A percentile compares a stretch with the other conserved stretches of the same genome.
These are phyloP conservation scores for Drosophila aldrichi DNA, from an alignment of 2,888 invertebrate genomes.

Conservation along the genomic window DNA sequence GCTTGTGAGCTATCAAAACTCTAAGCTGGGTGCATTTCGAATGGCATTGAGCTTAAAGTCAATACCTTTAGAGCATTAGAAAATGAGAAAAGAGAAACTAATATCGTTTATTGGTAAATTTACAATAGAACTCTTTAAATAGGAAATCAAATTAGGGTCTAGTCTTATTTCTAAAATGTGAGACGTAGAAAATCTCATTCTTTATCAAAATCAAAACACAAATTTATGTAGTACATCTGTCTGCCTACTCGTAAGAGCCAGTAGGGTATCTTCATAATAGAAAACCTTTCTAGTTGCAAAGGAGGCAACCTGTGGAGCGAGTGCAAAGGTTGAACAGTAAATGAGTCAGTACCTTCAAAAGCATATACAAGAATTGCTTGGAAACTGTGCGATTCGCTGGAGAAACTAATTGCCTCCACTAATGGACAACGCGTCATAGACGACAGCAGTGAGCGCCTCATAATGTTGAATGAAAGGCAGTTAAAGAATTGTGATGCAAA, in stretches of 20 bases:
- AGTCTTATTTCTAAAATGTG: too few species aligned
- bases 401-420: constrained; percentile 32
- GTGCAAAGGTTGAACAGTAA: background rate
- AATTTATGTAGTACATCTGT: too few species aligned
- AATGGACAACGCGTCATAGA: constrained; percentile 7
- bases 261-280: background rate
- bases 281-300: background rate
- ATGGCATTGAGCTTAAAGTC: background rate
- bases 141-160: too few species aligned
- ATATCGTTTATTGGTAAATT: too few species aligned
- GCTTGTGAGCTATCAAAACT: background rate
- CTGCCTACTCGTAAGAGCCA: background rate
- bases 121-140: background rate
- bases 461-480: constrained; percentile 7
- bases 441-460: background rate
- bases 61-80: background rate
- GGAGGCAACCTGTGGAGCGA: background rate
- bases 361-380: background rate
- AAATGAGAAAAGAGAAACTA: background rate
- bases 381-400: constrained; percentile 20
- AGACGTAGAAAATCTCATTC: too few species aligned
- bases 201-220: too few species aligned
- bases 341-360: constrained; percentile 11
- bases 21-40: background rate
- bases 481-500: constrained; percentile 3